A percentile compares a stretch with the other conserved stretches of the same genome.
These are phyloP conservation scores for Oxystoma pomonae DNA, from an alignment of 2,888 invertebrate species.

Conservation along the genomic window DNA sequence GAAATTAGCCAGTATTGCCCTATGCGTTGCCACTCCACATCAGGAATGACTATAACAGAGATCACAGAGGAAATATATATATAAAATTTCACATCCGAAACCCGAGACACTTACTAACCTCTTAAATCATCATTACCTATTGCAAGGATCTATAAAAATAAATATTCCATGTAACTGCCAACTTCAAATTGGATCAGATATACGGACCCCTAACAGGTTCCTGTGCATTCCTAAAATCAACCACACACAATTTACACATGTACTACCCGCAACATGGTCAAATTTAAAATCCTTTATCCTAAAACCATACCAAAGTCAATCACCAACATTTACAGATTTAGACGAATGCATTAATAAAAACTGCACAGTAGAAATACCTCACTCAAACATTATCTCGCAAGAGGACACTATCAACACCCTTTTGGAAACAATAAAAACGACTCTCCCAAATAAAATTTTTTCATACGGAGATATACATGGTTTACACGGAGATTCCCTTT, in stretches of 20 bases:
- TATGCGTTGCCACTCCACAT: neutral
- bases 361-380: neutral
- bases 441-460: too few species aligned
- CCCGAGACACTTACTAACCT: neutral
- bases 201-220: neutral
- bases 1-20: neutral
- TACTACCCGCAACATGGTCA: neutral
- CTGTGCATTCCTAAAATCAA: neutral
- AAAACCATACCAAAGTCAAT: neutral
- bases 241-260: neutral
- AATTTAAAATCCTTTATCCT: neutral
- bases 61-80: neutral
- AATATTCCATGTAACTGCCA: neutral
- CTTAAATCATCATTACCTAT: too few species aligned
- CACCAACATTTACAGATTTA: neutral
- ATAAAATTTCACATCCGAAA: neutral
- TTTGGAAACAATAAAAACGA: too few species aligned
- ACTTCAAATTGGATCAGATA: neutral
- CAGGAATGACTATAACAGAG: neutral
- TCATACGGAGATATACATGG: too few species aligned
- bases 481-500: neutral
- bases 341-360: neutral
- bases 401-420: too few species aligned
- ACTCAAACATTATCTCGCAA: neutral
- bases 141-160: too few species aligned